Evolutionary conservation across 2,888 invertebrate genomes (phyloP).

Genomic region (Parasteatoda lunata): DNA sequence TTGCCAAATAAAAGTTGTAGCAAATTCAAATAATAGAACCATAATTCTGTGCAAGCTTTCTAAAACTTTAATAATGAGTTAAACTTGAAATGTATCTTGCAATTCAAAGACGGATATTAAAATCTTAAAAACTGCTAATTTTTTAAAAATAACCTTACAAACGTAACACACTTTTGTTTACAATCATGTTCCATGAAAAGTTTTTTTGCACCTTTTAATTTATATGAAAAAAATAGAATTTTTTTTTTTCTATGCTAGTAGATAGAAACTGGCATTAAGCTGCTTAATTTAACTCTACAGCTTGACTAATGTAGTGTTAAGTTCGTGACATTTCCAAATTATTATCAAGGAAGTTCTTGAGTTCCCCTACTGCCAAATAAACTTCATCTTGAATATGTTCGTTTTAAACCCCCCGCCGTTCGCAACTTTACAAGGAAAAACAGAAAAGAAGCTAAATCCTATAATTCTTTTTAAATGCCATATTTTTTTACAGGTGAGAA

Average conservation of each 20-base stretch:
- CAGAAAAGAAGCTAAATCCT: background rate
- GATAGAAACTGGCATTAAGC: conserved; percentile 33
- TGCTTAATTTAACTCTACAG: background rate
- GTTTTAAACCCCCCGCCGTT: conserved; percentile 19
- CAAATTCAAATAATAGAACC: no score
- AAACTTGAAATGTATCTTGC: no score
- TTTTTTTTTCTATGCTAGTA: conserved; percentile 3
- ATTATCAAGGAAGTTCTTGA: conserved; percentile 44
- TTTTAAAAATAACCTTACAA: no score
- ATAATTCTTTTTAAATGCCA: background rate
- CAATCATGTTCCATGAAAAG: conserved; percentile 16
- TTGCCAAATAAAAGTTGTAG: no score
- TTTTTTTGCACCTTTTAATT: conserved; percentile 33
- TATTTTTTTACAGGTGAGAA: background rate
- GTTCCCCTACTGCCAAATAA: conserved; percentile 12
- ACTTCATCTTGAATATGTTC: conserved; percentile 26
- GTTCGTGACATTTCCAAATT: conserved; percentile 22
- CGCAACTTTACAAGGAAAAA: conserved; percentile 23
- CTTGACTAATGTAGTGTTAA: conserved; percentile 43
- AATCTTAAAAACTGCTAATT: no score
- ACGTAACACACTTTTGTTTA: background rate
- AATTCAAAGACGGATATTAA: no score
- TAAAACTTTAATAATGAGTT: no score
- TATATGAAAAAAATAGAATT: conserved; percentile 10
- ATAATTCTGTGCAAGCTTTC: no score